Conservation (phyloP, 1,140 invertebrate genomes). For the Zaprionus camerounensis region DNA sequence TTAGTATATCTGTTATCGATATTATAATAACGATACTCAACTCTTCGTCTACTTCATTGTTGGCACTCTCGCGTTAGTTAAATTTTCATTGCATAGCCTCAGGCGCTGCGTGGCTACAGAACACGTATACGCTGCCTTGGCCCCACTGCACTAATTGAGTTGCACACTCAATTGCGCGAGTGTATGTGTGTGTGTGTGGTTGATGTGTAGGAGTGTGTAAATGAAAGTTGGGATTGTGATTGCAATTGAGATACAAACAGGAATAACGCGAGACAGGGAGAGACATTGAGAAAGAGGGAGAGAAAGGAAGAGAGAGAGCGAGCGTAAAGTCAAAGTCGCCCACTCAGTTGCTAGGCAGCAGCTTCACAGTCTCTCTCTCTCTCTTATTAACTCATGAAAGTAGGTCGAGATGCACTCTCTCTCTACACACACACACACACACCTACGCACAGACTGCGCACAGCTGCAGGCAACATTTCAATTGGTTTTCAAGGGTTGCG, state of each 20-base stretch:
- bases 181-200: neutral
- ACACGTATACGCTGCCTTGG: constrained; percentile 55
- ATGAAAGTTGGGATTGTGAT: constrained; percentile 18
- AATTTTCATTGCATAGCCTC: constrained; percentile 48
- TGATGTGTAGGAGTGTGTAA: constrained; percentile 7
- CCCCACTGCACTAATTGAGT: constrained; percentile 59
- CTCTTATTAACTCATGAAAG: constrained; percentile 35
- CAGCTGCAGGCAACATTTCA: constrained; percentile 67
- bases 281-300: neutral
- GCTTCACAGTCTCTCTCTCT: constrained; percentile 22
- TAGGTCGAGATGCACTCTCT: constrained; percentile 75
- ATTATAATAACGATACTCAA: neutral
- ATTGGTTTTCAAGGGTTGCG: constrained; percentile 68
- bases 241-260: constrained; percentile 14
- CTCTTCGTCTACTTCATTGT: neutral
- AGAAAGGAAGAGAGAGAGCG: neutral
- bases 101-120: constrained; percentile 23
- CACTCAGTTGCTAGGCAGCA: constrained; percentile 48
- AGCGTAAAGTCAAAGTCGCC: constrained; percentile 13
- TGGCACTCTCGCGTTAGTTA: neutral
- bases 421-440: constrained; percentile 13
- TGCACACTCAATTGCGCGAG: constrained; percentile 56
- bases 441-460: constrained; percentile 25
- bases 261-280: constrained; percentile 1
- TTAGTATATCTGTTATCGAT: neutral